Conservation (phyloP, 2,797 vertebrate species). For the Lutjanus campechanus region DNA sequence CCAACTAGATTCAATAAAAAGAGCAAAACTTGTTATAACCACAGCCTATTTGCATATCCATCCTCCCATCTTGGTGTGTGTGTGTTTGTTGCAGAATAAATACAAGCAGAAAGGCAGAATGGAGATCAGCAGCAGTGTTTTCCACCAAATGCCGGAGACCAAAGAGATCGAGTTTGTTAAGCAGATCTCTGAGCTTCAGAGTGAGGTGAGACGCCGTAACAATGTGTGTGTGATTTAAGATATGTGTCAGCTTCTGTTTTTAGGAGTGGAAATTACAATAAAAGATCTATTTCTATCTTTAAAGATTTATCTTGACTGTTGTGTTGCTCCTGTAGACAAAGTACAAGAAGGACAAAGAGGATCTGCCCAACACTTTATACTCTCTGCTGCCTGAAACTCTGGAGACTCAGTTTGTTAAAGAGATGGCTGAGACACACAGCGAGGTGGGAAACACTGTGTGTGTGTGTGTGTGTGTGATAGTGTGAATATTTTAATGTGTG, state of each 20-base stretch:
- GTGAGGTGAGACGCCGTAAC: slow-evolving; percentile 64
- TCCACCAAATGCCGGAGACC: slow-evolving; percentile 79
- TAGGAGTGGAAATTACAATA: neutral
- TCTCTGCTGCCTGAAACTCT: slow-evolving; percentile 72
- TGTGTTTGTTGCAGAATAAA: slow-evolving; percentile 71
- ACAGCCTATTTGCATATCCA: no score
- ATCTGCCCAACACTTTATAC: slow-evolving; percentile 61
- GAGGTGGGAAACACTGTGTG: slow-evolving; percentile 80
- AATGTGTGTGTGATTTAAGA: neutral
- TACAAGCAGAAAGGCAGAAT: slow-evolving; percentile 78
- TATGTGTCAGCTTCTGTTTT: neutral
- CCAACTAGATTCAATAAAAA: no score
- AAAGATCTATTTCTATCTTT: neutral
- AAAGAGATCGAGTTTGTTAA: slow-evolving; percentile 79
- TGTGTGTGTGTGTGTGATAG: neutral
- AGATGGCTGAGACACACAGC: slow-evolving; percentile 81
- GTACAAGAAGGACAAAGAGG: slow-evolving; percentile 76
- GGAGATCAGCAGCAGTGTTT: slow-evolving; percentile 64
- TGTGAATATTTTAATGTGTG: neutral
- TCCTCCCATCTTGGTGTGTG: neutral
- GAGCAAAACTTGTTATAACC: no score
- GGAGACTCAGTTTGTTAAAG: slow-evolving; percentile 73
- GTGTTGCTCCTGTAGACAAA: slow-evolving; percentile 43
- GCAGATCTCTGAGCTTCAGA: slow-evolving; percentile 80
- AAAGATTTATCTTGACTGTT: no score